Conservation (phyloP, 2,888 invertebrate genomes). For the Halictus ligatus region DNA sequence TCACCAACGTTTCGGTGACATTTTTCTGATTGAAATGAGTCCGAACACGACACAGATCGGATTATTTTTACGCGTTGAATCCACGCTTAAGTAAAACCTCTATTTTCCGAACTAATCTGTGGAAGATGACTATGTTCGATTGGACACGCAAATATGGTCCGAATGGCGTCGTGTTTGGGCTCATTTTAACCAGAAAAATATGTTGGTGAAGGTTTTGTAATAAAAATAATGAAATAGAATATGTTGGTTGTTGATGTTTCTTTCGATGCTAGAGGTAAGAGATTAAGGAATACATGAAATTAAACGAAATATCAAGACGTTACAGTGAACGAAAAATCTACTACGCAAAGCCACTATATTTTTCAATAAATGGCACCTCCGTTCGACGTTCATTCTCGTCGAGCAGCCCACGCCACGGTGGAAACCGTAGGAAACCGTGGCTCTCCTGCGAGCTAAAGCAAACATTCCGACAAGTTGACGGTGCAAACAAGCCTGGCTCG, state of each 20-base stretch:
- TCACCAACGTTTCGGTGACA: no score
- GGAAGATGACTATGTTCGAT: no score
- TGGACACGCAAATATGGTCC: no score
- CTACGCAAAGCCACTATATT: neutral
- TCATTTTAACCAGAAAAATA: no score
- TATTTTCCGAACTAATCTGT: no score
- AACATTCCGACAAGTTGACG: conserved; percentile 35
- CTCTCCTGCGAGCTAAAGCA: conserved; percentile 1
- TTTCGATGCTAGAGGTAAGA: neutral
- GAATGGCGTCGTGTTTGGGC: no score
- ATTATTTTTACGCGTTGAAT: no score
- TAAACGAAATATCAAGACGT: neutral
- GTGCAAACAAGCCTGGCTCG: neutral
- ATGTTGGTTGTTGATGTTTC: neutral
- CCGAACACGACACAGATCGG: no score
- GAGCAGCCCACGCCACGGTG: neutral
- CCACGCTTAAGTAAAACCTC: no score
- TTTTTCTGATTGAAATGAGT: neutral
- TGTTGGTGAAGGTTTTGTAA: neutral
- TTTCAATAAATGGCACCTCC: neutral
- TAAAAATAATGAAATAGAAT: neutral
- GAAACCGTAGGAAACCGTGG: neutral
- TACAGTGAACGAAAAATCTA: neutral
- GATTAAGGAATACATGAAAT: neutral
- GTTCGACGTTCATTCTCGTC: neutral